Percentiles rank a stretch among this genome's conserved stretches.
Evolutionary conservation across 2,113 vertebrate genomes (phyloP).

Genomic region (Lagopus leucura): DNA sequence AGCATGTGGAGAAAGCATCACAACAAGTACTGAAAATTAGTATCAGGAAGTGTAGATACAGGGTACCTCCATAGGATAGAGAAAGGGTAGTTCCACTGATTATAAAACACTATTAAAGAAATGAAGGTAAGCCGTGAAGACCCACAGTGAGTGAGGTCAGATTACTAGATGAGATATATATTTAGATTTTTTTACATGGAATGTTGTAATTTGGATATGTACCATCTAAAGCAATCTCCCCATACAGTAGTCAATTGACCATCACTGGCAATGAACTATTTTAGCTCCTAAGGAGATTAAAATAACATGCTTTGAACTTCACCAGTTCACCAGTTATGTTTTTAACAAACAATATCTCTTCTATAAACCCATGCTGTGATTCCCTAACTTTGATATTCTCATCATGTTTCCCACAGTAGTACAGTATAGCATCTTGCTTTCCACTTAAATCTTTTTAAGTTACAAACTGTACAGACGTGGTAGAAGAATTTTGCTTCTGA

Average conservation of each 20-base stretch:
- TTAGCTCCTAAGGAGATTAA: background rate
- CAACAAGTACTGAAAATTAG: background rate
- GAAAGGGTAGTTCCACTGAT: background rate
- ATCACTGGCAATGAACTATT: background rate
- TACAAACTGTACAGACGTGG: background rate
- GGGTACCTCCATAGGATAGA: background rate
- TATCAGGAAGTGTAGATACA: background rate
- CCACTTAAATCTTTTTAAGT: background rate
- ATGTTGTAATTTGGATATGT: background rate
- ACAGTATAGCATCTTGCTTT: background rate
- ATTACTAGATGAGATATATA: background rate
- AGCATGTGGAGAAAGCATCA: fast-evolving
- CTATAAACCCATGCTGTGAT: background rate
- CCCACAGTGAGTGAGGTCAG: background rate
- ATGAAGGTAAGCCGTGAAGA: background rate
- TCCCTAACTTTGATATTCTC: fast-evolving
- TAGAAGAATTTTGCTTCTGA: background rate
- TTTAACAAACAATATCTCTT: background rate
- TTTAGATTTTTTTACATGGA: too few species aligned
- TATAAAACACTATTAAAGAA: background rate
- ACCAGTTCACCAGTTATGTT: too few species aligned
- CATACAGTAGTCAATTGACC: background rate
- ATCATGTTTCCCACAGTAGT: background rate
- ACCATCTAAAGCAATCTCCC: background rate
- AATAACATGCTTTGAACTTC: background rate